Evolutionary conservation across 2,888 invertebrate genomes (phyloP).

Genomic region (Rapana venosa): DNA sequence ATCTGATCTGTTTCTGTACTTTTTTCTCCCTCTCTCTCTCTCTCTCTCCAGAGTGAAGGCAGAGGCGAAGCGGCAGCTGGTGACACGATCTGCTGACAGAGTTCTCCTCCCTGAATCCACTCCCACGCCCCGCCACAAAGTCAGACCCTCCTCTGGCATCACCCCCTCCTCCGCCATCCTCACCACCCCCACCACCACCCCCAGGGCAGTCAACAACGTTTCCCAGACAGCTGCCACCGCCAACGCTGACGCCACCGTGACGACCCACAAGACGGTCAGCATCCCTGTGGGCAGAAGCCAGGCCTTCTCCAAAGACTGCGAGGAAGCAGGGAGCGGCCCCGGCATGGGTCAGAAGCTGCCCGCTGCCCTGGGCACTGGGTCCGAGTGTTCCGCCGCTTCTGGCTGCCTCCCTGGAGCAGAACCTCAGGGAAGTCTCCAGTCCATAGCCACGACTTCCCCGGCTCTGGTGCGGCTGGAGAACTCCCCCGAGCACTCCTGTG

Average conservation of each 20-base stretch:
- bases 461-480: background rate
- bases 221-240: too few relatives aligned
- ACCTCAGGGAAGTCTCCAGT: too few relatives aligned
- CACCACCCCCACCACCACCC: background rate
- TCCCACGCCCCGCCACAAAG: background rate
- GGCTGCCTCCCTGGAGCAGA: background rate
- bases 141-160: too few relatives aligned
- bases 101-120: slow-evolving; percentile 9
- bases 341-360: background rate
- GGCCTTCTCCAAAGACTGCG: background rate
- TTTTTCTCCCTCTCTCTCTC: background rate
- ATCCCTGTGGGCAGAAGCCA: background rate
- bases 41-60: background rate
- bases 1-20: background rate
- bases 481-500: background rate
- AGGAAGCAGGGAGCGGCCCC: background rate
- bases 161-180: background rate
- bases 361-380: background rate
- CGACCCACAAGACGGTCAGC: background rate
- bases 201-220: background rate
- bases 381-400: background rate
- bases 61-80: background rate
- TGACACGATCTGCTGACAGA: slow-evolving; percentile 29
- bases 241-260: background rate
- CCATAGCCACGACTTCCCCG: background rate